A percentile compares a stretch with the other conserved stretches of the same genome.
phyloP scores from a whole-genome alignment of 2,888 invertebrate species.

The Brachyptera risi region DNA sequence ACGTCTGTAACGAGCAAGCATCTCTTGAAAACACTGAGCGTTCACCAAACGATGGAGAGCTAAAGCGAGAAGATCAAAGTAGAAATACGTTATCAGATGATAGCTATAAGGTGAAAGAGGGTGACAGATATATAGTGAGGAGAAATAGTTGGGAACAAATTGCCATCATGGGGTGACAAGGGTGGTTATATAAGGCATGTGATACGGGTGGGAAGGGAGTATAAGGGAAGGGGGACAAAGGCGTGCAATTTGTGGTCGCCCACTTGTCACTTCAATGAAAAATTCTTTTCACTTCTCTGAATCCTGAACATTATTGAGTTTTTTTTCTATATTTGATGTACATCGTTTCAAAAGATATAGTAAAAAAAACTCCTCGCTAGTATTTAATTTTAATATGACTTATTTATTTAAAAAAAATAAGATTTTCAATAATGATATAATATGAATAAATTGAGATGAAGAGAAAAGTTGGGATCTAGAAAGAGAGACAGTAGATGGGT shows the following conservation, averaged over 20 bases:
- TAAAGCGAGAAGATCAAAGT: constrained; percentile 1
- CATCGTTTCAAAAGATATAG: too few species aligned
- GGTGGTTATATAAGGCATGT: too few species aligned
- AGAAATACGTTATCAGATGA: neutral
- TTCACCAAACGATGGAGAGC: neutral
- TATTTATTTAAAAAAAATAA: too few species aligned
- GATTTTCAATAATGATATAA: too few species aligned
- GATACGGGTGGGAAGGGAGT: neutral
- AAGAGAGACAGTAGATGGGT: too few species aligned
- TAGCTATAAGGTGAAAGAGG: neutral
- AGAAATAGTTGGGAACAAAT: constrained; percentile 9
- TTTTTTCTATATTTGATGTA: too few species aligned
- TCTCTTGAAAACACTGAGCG: too few species aligned
- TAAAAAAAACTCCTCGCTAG: too few species aligned
- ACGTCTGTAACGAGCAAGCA: too few species aligned
- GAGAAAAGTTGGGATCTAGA: too few species aligned
- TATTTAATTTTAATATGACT: too few species aligned
- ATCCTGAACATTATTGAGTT: neutral
- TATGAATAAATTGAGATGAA: too few species aligned
- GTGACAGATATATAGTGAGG: constrained; percentile 4
- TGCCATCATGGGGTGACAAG: constrained; percentile 1
- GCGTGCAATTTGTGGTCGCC: constrained; percentile 17
- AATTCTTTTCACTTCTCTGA: neutral
- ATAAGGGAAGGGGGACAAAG: neutral
- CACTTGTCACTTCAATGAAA: neutral